These are phyloP conservation scores for Mesitornis unicolor DNA, from an alignment of 2,113 vertebrate genomes.

Conservation along the genomic window DNA sequence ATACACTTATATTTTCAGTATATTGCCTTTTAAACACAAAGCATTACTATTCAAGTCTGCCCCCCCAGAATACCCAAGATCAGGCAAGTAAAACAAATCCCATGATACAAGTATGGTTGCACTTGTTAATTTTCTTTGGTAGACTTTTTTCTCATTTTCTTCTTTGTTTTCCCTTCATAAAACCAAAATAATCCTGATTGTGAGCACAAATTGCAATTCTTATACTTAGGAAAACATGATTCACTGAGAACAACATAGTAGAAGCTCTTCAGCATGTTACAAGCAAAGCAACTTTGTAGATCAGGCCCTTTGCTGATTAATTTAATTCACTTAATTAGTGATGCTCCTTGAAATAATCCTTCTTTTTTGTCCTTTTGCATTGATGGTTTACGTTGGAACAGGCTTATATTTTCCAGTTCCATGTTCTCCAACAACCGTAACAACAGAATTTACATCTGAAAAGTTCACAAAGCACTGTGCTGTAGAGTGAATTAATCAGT, in stretches of 20 bases:
- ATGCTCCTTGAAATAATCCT: slow-evolving; percentile 46
- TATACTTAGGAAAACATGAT: not conserved
- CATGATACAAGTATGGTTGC: not conserved
- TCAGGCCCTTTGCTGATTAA: slow-evolving; percentile 34
- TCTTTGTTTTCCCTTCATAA: not conserved
- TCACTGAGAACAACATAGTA: not conserved
- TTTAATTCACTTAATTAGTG: slow-evolving; percentile 51
- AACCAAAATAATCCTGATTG: not conserved
- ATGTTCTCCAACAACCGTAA: slow-evolving; percentile 54
- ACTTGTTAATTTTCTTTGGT: not conserved
- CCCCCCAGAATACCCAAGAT: too few relatives aligned
- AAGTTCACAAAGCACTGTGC: slow-evolving; percentile 52
- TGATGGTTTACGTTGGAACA: slow-evolving; percentile 42
- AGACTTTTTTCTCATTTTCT: not conserved
- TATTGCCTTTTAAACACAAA: not conserved
- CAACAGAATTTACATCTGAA: slow-evolving; percentile 67
- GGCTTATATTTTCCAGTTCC: slow-evolving; percentile 58
- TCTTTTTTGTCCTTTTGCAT: slow-evolving; percentile 16
- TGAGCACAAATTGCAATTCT: not conserved
- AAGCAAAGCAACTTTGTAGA: not conserved
- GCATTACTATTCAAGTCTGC: not conserved
- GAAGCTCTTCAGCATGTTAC: not conserved
- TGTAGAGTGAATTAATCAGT: slow-evolving; percentile 61
- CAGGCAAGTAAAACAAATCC: not conserved
- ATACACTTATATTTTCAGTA: not conserved